These are phyloP conservation scores for Limnothrissa miodon DNA, from an alignment of 2,113 vertebrate species.

Conservation along the genomic window DNA sequence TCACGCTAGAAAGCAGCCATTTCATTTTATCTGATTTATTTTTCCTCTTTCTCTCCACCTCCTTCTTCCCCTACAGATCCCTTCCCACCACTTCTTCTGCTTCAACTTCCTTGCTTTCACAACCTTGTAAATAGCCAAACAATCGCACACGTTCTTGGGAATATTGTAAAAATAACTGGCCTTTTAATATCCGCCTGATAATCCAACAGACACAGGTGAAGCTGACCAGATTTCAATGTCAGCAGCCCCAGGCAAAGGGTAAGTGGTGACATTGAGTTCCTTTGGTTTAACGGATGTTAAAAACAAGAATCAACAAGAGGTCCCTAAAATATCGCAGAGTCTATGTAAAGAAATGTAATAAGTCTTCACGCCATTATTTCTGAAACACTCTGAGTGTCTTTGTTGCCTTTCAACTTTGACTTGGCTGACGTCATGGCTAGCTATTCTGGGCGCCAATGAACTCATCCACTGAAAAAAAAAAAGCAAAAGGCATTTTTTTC, in stretches of 20 bases:
- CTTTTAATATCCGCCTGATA: constrained; percentile 4
- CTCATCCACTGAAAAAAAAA: not conserved
- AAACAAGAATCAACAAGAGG: not conserved
- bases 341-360: not conserved
- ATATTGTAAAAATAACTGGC: constrained; percentile 13
- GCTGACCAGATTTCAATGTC: not conserved
- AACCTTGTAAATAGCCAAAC: constrained; percentile 5
- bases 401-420: not conserved
- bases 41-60: constrained; percentile 48
- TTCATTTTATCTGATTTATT: constrained; percentile 23
- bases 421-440: constrained; percentile 6
- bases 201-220: not conserved
- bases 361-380: not conserved
- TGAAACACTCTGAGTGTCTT: not conserved
- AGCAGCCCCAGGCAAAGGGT: not conserved
- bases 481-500: not conserved
- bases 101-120: constrained; percentile 27
- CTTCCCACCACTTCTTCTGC: constrained; percentile 43
- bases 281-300: not conserved
- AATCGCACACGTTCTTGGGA: not conserved
- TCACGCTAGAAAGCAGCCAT: constrained; percentile 24
- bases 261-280: constrained; percentile 6
- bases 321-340: not conserved
- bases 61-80: constrained; percentile 3
- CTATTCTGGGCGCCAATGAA: not conserved